Percentiles rank a stretch among this genome's conserved stretches.
Evolutionary conservation across 2,888 invertebrate species (phyloP).

Genomic region (Anoplius nigerrimus): DNA sequence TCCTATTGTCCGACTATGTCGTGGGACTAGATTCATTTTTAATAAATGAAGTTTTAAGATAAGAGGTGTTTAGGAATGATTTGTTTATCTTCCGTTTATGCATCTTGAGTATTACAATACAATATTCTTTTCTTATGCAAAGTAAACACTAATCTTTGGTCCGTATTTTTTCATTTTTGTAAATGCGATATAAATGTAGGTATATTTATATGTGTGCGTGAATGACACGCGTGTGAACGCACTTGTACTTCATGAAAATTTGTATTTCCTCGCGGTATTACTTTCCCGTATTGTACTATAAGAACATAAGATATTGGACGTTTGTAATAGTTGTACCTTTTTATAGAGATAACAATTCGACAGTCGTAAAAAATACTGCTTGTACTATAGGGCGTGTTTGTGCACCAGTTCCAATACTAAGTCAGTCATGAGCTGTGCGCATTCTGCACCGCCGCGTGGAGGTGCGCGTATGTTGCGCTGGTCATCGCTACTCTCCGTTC

Average conservation of each 20-base stretch:
- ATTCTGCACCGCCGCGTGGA: conserved; percentile 77
- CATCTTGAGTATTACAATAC: not conserved
- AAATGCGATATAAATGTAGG: not conserved
- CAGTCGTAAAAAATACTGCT: conserved; percentile 7
- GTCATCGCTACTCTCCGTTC: conserved; percentile 66
- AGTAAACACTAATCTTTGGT: conserved; percentile 1
- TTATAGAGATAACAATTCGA: conserved; percentile 17
- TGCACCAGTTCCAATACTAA: conserved; percentile 82
- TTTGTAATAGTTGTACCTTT: conserved; percentile 23
- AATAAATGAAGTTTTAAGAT: no score
- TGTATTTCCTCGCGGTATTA: not conserved
- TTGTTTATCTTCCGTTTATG: conserved; percentile 1
- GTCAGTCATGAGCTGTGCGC: conserved; percentile 83
- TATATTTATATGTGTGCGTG: not conserved
- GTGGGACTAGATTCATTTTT: no score
- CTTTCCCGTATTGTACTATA: conserved; percentile 12
- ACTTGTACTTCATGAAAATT: no score
- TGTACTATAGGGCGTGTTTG: conserved; percentile 78
- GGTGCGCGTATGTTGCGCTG: conserved; percentile 74
- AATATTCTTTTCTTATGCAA: not conserved
- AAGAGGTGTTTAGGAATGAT: not conserved
- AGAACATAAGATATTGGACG: conserved; percentile 12
- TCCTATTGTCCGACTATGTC: no score
- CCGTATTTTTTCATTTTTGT: no score
- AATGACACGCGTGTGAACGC: not conserved